Percentiles rank a stretch among this genome's conserved stretches.
phyloP scores from a whole-genome alignment of 2,797 vertebrate species.

The Pantherophis alleghaniensis region DNA sequence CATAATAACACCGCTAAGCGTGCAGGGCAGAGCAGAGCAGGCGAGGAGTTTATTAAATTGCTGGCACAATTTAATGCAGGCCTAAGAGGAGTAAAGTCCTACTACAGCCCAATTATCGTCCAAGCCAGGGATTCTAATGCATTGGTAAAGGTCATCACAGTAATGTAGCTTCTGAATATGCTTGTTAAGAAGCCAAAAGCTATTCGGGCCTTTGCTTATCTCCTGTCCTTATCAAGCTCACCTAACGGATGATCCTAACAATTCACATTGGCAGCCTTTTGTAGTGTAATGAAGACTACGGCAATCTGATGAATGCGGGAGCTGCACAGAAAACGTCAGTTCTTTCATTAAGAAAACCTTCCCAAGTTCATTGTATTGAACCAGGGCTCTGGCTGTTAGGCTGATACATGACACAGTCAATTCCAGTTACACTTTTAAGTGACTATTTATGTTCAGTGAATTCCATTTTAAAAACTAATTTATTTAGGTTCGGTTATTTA shows the following conservation, averaged over 20 bases:
- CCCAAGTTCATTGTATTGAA: slow-evolving; percentile 94
- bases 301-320: slow-evolving; percentile 93
- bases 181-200: slow-evolving; percentile 40
- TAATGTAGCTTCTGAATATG: slow-evolving; percentile 27
- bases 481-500: slow-evolving; percentile 54
- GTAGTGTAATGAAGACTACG: slow-evolving; percentile 88
- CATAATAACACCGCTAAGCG: accelerated
- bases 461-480: slow-evolving; percentile 67
- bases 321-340: slow-evolving; percentile 89
- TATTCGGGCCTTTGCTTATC: slow-evolving; percentile 70
- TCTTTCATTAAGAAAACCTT: slow-evolving; percentile 98
- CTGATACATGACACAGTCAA: slow-evolving; percentile 97
- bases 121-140: slow-evolving; percentile 38
- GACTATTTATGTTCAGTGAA: slow-evolving; percentile 87
- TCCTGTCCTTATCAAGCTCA: slow-evolving; percentile 79
- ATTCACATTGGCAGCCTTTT: slow-evolving; percentile 89
- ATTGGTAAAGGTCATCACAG: slow-evolving; percentile 57
- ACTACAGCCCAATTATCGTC: slow-evolving; percentile 2
- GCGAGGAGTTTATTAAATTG: neutral
- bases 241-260: slow-evolving; percentile 90
- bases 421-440: slow-evolving; percentile 94
- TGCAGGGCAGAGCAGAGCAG: neutral
- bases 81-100: slow-evolving; percentile 22
- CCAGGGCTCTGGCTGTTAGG: slow-evolving; percentile 90
- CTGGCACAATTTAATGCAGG: slow-evolving; percentile 1